These are phyloP conservation scores for Pygoscelis antarcticus DNA, from an alignment of 2,113 vertebrate species.

Conservation along the genomic window DNA sequence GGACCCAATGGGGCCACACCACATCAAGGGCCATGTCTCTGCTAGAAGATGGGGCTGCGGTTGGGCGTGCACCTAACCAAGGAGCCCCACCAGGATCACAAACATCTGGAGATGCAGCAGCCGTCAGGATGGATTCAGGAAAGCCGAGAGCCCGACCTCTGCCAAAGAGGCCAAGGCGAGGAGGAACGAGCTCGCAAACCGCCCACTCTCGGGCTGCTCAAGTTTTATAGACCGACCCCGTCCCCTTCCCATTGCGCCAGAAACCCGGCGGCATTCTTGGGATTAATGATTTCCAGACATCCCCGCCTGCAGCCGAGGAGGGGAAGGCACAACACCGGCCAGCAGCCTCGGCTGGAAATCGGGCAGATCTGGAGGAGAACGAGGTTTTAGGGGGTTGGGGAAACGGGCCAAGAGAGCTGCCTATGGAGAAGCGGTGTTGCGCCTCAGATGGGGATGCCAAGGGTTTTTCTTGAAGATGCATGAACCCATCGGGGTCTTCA, in stretches of 20 bases:
- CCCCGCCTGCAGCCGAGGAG: neutral
- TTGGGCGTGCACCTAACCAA: accelerated
- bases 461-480: neutral
- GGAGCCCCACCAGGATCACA: neutral
- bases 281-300: slow-evolving; percentile 30
- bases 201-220: neutral
- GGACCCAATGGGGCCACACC: accelerated
- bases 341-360: neutral
- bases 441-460: accelerated
- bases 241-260: neutral
- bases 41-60: neutral
- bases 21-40: accelerated
- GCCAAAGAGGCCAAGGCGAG: neutral
- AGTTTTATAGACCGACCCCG: neutral
- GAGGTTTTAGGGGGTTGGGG: accelerated
- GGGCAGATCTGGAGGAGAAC: neutral
- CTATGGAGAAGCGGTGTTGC: accelerated
- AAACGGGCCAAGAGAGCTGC: neutral
- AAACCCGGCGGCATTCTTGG: neutral
- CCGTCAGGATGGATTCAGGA: neutral
- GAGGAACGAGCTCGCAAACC: neutral
- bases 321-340: neutral
- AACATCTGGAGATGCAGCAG: neutral
- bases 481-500: accelerated
- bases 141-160: neutral